phyloP scores from a whole-genome alignment of 2,888 invertebrate species.

The Scaptomyza flava region DNA sequence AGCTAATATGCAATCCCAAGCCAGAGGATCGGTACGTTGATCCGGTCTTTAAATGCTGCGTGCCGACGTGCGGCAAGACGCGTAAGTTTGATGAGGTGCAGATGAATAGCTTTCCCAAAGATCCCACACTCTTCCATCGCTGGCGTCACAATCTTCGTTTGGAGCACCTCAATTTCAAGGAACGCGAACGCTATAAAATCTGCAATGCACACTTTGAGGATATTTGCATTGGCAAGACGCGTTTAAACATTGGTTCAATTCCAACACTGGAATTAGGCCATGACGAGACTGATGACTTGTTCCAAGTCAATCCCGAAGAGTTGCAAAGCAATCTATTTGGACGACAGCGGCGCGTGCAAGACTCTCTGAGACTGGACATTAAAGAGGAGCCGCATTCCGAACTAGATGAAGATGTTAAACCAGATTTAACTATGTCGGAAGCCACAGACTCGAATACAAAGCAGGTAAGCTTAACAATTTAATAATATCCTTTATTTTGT shows the following conservation, averaged over 20 bases:
- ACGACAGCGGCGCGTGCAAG: conserved; percentile 48
- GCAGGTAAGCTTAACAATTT: conserved; percentile 48
- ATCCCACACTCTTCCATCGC: conserved; percentile 63
- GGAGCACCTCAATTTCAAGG: conserved; percentile 73
- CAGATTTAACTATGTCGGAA: conserved; percentile 22
- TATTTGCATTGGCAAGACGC: conserved; percentile 79
- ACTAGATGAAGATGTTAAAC: conserved; percentile 39
- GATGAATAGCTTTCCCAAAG: conserved; percentile 82
- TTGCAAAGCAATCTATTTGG: conserved; percentile 72
- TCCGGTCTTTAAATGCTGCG: conserved; percentile 77
- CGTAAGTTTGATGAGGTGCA: conserved; percentile 81
- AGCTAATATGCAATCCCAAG: conserved; percentile 73
- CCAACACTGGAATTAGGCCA: conserved; percentile 79
- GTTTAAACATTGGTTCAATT: conserved; percentile 74
- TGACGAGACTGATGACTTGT: conserved; percentile 71
- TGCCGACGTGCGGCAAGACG: conserved; percentile 78
- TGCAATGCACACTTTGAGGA: conserved; percentile 81
- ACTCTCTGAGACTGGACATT: conserved; percentile 18
- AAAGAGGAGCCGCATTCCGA: conserved; percentile 52
- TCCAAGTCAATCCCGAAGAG: conserved; percentile 73
- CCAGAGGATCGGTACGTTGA: conserved; percentile 76
- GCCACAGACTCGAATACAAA: conserved; percentile 21
- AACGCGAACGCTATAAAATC: conserved; percentile 81
- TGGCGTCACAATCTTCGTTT: conserved; percentile 80
- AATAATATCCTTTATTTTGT: background rate